phyloP scores from a whole-genome alignment of 2,113 vertebrate species.

The Erinaceus europaeus region DNA sequence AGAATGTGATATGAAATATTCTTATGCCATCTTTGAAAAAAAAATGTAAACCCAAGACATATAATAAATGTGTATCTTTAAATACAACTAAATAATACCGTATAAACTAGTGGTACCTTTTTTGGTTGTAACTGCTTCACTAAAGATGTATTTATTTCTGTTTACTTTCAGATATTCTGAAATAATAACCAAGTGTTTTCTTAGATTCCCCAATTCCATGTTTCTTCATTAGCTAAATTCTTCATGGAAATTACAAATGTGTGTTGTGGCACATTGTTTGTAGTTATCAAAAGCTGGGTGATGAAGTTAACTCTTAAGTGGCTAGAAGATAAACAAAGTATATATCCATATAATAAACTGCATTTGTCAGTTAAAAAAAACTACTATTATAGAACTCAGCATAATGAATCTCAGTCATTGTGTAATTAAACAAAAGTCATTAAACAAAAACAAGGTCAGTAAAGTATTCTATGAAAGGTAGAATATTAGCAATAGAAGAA shows the following conservation, averaged over 20 bases:
- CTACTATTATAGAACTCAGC: not conserved
- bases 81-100: slow-evolving; percentile 40
- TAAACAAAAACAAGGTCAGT: too few species aligned
- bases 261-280: too few species aligned
- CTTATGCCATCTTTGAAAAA: slow-evolving; percentile 35
- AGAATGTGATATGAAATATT: not conserved
- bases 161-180: slow-evolving; percentile 44
- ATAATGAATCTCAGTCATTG: not conserved
- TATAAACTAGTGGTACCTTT: slow-evolving; percentile 28
- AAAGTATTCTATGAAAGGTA: too few species aligned
- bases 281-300: fast-evolving
- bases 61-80: slow-evolving; percentile 33
- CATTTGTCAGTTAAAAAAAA: not conserved
- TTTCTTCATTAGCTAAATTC: not conserved
- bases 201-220: not conserved
- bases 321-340: too few species aligned
- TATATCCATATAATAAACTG: too few species aligned
- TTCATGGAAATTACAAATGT: not conserved
- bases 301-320: too few species aligned
- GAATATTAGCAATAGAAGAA: too few species aligned
- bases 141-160: slow-evolving; percentile 35
- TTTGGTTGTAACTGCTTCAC: slow-evolving; percentile 25
- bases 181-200: not conserved
- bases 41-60: slow-evolving; percentile 11
- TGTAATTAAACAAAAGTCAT: not conserved